A percentile compares a stretch with the other conserved stretches of the same genome.
phyloP scores from a whole-genome alignment of 1,140 invertebrate genomes.

The Parapsyche elsis region DNA sequence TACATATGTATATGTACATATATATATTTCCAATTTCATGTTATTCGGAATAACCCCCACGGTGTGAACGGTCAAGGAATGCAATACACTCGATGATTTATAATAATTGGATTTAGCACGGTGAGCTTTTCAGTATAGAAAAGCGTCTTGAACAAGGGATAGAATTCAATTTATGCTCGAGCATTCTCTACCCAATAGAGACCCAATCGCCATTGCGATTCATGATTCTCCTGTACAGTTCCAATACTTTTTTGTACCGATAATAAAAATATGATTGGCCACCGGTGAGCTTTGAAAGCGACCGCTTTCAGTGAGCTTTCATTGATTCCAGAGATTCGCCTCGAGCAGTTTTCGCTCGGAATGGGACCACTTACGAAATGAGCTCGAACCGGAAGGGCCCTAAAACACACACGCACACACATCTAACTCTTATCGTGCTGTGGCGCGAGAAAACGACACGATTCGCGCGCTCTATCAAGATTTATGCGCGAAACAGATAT shows the following conservation, averaged over 20 bases:
- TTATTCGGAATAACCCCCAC: too few species aligned
- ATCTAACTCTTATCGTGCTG: neutral
- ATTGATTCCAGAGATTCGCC: neutral
- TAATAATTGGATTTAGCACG: too few species aligned
- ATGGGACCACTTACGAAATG: neutral
- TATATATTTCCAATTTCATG: neutral
- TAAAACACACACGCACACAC: neutral
- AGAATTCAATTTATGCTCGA: too few species aligned
- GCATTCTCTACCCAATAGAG: too few species aligned
- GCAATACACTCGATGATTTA: too few species aligned
- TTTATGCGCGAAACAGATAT: slow-evolving; percentile 39
- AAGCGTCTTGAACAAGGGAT: too few species aligned
- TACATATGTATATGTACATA: neutral
- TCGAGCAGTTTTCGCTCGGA: neutral
- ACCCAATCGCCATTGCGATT: too few species aligned
- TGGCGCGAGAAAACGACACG: neutral
- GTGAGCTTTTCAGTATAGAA: too few species aligned
- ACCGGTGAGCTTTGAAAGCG: neutral
- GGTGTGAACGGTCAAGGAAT: too few species aligned
- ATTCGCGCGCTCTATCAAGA: slow-evolving; percentile 43
- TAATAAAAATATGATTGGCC: neutral
- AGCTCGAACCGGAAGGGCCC: neutral
- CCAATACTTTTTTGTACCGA: neutral
- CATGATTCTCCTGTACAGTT: too few species aligned
- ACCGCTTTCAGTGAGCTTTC: neutral